These are phyloP conservation scores for Protophormia terraenovae DNA, from an alignment of 2,888 invertebrate species.

Conservation along the genomic window DNA sequence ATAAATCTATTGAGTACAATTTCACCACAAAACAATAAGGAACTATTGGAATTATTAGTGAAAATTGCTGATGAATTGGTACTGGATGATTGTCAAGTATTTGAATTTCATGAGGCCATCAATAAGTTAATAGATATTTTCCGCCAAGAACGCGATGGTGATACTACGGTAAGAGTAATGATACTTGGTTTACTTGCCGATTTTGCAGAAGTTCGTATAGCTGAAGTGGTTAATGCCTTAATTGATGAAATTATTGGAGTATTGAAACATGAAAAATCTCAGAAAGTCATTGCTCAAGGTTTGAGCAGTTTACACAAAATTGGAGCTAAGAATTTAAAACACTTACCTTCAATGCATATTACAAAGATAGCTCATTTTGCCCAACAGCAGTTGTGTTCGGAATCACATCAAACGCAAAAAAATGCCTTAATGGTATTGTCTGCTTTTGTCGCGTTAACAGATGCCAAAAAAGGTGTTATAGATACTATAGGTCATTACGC, in stretches of 20 bases:
- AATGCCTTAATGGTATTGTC: conserved; percentile 79
- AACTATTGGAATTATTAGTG: conserved; percentile 76
- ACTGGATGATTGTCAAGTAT: conserved; percentile 73
- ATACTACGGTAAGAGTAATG: conserved; percentile 77
- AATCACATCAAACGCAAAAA: conserved; percentile 80
- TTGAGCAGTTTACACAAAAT: conserved; percentile 79
- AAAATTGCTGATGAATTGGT: conserved; percentile 78
- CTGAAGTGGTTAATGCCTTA: conserved; percentile 75
- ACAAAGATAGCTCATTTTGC: conserved; percentile 79
- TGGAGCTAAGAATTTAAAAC: conserved; percentile 74
- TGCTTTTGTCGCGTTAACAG: conserved; percentile 80
- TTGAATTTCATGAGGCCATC: conserved; percentile 76
- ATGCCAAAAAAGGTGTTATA: conserved; percentile 84
- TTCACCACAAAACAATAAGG: conserved; percentile 70
- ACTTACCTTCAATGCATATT: conserved; percentile 75
- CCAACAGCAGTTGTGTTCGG: conserved; percentile 77
- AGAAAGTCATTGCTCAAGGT: conserved; percentile 80
- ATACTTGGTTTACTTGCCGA: conserved; percentile 77
- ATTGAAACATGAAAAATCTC: conserved; percentile 78
- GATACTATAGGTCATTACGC: conserved; percentile 92
- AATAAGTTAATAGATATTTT: conserved; percentile 76
- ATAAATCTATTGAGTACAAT: conserved; percentile 71
- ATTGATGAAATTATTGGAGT: conserved; percentile 79
- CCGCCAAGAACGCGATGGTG: conserved; percentile 77
- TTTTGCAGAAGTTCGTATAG: conserved; percentile 74